A percentile compares a stretch with the other conserved stretches of the same genome.
phyloP scores from a whole-genome alignment of 2,888 invertebrate genomes.

The Epinotia demarniana region DNA sequence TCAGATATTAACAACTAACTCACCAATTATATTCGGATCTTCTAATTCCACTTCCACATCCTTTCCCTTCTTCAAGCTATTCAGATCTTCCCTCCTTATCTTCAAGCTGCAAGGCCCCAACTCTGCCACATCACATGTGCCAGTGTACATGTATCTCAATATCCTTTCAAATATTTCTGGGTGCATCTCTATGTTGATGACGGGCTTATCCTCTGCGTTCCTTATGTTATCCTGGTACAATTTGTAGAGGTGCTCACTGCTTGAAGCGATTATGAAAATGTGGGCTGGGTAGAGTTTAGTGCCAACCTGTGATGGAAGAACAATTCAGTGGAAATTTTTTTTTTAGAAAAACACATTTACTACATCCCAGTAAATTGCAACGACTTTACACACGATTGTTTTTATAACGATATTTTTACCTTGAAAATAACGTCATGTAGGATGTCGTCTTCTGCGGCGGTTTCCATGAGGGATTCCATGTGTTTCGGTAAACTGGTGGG shows the following conservation, averaged over 20 bases:
- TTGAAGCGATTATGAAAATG: constrained; percentile 87
- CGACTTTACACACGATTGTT: no score
- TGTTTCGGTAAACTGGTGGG: constrained; percentile 77
- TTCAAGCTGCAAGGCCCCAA: constrained; percentile 79
- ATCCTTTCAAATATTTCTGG: constrained; percentile 89
- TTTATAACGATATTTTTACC: constrained; percentile 63
- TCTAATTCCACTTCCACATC: constrained; percentile 55
- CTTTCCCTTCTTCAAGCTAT: constrained; percentile 63
- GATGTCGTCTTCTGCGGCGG: constrained; percentile 86
- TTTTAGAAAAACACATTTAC: no score
- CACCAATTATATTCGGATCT: constrained; percentile 67
- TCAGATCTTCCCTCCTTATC: constrained; percentile 75
- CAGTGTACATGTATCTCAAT: constrained; percentile 88
- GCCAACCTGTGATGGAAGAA: constrained; percentile 78
- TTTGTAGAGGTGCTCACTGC: constrained; percentile 86
- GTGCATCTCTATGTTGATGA: constrained; percentile 80
- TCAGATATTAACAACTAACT: constrained; percentile 44
- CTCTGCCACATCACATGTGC: constrained; percentile 85
- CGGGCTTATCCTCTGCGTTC: constrained; percentile 63
- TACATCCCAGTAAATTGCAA: no score
- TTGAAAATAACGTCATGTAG: constrained; percentile 90
- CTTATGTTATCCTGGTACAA: constrained; percentile 73
- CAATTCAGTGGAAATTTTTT: not conserved
- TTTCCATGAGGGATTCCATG: constrained; percentile 84
- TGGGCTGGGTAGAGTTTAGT: constrained; percentile 88